Conservation (phyloP, 2,888 invertebrate species). For the Catocala nupta region DNA sequence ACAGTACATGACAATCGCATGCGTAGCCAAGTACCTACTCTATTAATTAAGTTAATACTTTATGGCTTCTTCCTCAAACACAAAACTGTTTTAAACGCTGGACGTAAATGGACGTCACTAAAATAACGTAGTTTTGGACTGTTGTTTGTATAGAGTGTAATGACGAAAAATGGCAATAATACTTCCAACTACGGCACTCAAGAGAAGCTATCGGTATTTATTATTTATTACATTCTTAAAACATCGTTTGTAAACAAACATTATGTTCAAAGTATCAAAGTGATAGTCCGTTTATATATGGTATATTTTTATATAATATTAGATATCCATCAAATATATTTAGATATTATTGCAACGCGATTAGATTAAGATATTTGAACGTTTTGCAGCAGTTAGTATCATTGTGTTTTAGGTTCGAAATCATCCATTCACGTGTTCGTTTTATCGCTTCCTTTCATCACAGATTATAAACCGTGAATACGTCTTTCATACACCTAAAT, state of each 20-base stretch:
- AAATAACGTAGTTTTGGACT: conserved; percentile 25
- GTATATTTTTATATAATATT: too few relatives aligned
- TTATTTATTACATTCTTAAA: conserved; percentile 12
- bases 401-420: too few relatives aligned
- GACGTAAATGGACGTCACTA: conserved; percentile 58
- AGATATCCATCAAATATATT: too few relatives aligned
- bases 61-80: conserved; percentile 78
- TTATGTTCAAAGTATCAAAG: too few relatives aligned
- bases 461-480: too few relatives aligned
- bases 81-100: conserved; percentile 64
- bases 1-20: conserved; percentile 37
- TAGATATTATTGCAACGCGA: too few relatives aligned
- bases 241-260: conserved; percentile 20
- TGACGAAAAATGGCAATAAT: conserved; percentile 64
- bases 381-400: too few relatives aligned
- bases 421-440: too few relatives aligned
- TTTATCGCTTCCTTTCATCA: too few relatives aligned
- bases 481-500: too few relatives aligned
- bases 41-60: conserved; percentile 80
- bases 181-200: conserved; percentile 61
- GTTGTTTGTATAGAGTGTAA: conserved; percentile 46
- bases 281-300: too few relatives aligned
- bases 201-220: conserved; percentile 64
- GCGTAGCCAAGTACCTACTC: conserved; percentile 59
- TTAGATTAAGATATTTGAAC: too few relatives aligned